Percentiles rank a stretch among this genome's conserved stretches.
Evolutionary conservation across 2,888 invertebrate species (phyloP).

Genomic region (Creontiades dilutus): DNA sequence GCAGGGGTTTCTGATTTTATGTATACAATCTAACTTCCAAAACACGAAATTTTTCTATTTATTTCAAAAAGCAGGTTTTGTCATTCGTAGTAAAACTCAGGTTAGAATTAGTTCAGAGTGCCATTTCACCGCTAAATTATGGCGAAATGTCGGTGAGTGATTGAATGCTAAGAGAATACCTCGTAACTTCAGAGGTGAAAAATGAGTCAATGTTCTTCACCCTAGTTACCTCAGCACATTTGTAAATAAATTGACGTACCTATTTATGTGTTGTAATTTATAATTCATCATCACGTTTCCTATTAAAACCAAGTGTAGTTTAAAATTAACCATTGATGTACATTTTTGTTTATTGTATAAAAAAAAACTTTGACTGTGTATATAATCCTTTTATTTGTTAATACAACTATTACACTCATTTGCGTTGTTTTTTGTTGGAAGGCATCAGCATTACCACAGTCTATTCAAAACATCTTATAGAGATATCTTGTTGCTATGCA

Average conservation of each 20-base stretch:
- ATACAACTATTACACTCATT: conserved; percentile 8
- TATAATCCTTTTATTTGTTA: conserved; percentile 26
- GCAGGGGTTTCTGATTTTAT: no score
- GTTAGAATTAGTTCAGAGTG: neutral
- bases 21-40: no score
- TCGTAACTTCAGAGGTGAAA: neutral
- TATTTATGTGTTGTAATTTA: neutral
- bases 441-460: no score
- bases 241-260: conserved; percentile 22
- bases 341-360: neutral
- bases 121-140: neutral
- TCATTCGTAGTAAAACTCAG: no score
- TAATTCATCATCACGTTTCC: conserved; percentile 27
- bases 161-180: neutral
- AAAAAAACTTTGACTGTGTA: conserved; percentile 14
- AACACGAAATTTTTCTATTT: no score
- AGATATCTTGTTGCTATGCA: no score
- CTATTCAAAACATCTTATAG: no score
- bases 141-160: neutral
- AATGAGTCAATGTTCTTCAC: conserved; percentile 23
- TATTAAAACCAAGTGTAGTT: neutral
- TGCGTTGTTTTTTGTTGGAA: neutral
- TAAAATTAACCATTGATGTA: conserved; percentile 7
- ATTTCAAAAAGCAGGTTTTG: no score
- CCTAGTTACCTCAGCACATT: conserved; percentile 14